phyloP scores from a whole-genome alignment of 2,888 invertebrate species.

The Mimachlamys varia region DNA sequence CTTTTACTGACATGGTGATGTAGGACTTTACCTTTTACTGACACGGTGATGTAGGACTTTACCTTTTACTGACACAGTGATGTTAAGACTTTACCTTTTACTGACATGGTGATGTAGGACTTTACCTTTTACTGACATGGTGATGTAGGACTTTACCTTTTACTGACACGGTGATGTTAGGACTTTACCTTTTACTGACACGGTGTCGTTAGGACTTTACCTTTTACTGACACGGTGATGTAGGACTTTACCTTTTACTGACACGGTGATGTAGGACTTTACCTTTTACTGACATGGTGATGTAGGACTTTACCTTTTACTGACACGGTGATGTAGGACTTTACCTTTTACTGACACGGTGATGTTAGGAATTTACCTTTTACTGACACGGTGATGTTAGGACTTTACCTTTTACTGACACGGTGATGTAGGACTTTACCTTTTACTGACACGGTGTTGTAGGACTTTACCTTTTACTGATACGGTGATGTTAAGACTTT shows the following conservation, averaged over 20 bases:
- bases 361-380: constrained; percentile 76
- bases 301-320: constrained; percentile 76
- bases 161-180: constrained; percentile 76
- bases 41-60: constrained; percentile 71
- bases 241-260: constrained; percentile 76
- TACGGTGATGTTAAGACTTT: constrained; percentile 72
- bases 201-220: constrained; percentile 73
- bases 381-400: constrained; percentile 76
- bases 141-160: constrained; percentile 75
- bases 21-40: constrained; percentile 76
- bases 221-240: constrained; percentile 77
- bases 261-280: constrained; percentile 71
- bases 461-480: constrained; percentile 76
- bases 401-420: constrained; percentile 77
- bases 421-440: constrained; percentile 74
- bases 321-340: constrained; percentile 72
- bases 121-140: constrained; percentile 77
- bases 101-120: constrained; percentile 74
- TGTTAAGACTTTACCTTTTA: constrained; percentile 76
- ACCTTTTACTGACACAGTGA: constrained; percentile 78
- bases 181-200: constrained; percentile 77
- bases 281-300: constrained; percentile 78
- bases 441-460: constrained; percentile 76
- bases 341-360: constrained; percentile 77
- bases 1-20: constrained; percentile 77